Conservation (phyloP, 2,888 invertebrate genomes). For the Cylindroiulus punctatus region DNA sequence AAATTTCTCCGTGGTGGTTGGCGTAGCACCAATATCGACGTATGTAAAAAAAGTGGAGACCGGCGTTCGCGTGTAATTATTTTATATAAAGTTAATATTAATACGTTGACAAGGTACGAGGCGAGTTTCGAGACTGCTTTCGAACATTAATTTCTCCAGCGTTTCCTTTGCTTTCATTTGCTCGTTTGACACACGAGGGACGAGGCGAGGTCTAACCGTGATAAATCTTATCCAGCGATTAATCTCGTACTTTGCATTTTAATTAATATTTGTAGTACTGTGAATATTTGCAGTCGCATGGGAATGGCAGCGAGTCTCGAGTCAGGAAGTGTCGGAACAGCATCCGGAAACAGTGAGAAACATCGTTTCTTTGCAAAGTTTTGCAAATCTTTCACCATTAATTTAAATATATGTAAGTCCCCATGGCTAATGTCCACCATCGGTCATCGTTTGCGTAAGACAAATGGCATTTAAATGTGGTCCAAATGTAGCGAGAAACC, state of each 20-base stretch:
- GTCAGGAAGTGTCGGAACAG: not conserved
- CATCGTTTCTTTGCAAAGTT: not conserved
- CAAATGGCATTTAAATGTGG: not conserved
- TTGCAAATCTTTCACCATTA: not conserved
- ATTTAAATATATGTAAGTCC: not conserved
- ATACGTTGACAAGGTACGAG: slow-evolving; percentile 39
- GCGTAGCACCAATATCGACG: not conserved
- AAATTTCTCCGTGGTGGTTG: not conserved
- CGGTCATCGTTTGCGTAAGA: slow-evolving; percentile 3
- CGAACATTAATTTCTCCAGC: not conserved
- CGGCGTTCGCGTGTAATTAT: slow-evolving; percentile 31
- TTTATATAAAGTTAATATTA: slow-evolving; percentile 35
- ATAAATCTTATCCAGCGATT: slow-evolving; percentile 39
- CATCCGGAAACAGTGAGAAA: not conserved
- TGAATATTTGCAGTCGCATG: not conserved
- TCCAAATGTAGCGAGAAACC: too few species aligned
- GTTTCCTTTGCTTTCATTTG: slow-evolving; percentile 16
- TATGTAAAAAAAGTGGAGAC: not conserved
- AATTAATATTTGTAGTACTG: slow-evolving; percentile 44
- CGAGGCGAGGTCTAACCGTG: slow-evolving; percentile 27
- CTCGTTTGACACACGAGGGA: slow-evolving; percentile 14
- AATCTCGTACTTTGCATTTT: slow-evolving; percentile 45
- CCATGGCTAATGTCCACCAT: slow-evolving; percentile 44
- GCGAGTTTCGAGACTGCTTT: slow-evolving; percentile 19
- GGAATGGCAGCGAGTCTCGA: not conserved